Conservation (phyloP, 2,113 vertebrate genomes). For the Capreolus pygargus region DNA sequence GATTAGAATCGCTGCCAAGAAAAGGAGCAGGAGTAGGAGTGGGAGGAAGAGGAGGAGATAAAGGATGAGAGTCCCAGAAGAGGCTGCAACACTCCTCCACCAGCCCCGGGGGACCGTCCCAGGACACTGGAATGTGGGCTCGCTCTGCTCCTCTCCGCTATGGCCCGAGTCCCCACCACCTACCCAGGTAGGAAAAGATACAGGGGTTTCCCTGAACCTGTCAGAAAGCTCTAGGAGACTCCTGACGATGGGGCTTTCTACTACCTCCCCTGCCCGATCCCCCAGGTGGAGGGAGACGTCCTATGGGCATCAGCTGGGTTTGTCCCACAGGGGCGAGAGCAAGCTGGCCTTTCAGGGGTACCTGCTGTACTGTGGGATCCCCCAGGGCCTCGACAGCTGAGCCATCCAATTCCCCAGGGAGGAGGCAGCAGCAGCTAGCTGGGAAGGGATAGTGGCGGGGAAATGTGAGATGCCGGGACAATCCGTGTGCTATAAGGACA, state of each 20-base stretch:
- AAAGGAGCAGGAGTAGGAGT: background rate
- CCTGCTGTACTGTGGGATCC: background rate
- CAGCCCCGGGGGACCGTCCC: background rate
- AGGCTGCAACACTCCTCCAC: background rate
- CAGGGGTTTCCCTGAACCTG: background rate
- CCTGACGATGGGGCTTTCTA: background rate
- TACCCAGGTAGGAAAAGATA: background rate
- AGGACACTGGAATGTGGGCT: background rate
- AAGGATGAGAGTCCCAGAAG: background rate
- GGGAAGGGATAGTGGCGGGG: constrained; percentile 5
- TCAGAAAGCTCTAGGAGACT: background rate
- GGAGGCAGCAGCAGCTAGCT: constrained; percentile 1
- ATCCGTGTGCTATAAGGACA: constrained; percentile 11
- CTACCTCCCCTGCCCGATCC: background rate
- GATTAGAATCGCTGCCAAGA: constrained; percentile 46
- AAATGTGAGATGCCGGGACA: constrained; percentile 51
- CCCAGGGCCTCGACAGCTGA: background rate
- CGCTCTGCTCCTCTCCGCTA: background rate
- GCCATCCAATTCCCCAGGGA: constrained; percentile 8
- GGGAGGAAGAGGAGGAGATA: constrained; percentile 37
- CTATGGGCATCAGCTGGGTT: constrained; percentile 5
- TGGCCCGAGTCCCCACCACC: background rate
- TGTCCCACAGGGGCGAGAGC: background rate
- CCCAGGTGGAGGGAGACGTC: background rate
- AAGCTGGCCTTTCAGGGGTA: background rate